Evolutionary conservation across 2,888 invertebrate genomes (phyloP).

Genomic region (Augiades crinisus): DNA sequence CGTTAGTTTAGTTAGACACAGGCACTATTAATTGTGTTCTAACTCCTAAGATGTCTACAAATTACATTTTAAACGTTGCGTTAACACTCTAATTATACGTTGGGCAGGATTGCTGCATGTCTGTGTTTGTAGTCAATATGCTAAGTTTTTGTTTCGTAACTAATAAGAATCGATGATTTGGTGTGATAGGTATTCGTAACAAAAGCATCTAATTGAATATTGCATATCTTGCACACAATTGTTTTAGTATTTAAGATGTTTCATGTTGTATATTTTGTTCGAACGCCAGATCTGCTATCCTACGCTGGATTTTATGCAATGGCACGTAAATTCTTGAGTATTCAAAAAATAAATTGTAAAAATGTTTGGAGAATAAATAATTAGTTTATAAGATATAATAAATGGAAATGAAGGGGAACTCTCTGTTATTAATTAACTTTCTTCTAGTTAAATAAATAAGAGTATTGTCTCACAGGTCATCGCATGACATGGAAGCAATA

Average conservation of each 20-base stretch:
- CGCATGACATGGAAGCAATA: conserved; percentile 91
- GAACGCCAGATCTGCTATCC: too few relatives aligned
- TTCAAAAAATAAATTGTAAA: too few relatives aligned
- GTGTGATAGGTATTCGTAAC: background rate
- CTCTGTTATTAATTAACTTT: too few relatives aligned
- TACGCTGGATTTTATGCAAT: too few relatives aligned
- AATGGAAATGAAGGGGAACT: too few relatives aligned
- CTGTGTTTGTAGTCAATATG: conserved; percentile 20
- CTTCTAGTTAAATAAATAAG: background rate
- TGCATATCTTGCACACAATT: background rate
- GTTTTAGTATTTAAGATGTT: background rate
- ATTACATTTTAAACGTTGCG: background rate
- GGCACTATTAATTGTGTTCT: conserved; percentile 22
- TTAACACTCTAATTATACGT: background rate
- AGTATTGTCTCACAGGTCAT: conserved; percentile 51
- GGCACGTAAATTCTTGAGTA: too few relatives aligned
- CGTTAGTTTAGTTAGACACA: conserved; percentile 65
- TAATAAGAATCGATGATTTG: conserved; percentile 6
- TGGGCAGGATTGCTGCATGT: conserved; percentile 19
- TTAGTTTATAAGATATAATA: too few relatives aligned
- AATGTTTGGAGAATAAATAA: too few relatives aligned
- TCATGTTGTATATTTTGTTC: too few relatives aligned
- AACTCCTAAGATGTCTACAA: background rate
- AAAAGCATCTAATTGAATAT: background rate
- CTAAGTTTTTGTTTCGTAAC: conserved; percentile 22